Percentiles rank a stretch among this genome's conserved stretches.
Evolutionary conservation across 2,797 vertebrate species (phyloP).

Genomic region (Schizopygopsis pylzovi): DNA sequence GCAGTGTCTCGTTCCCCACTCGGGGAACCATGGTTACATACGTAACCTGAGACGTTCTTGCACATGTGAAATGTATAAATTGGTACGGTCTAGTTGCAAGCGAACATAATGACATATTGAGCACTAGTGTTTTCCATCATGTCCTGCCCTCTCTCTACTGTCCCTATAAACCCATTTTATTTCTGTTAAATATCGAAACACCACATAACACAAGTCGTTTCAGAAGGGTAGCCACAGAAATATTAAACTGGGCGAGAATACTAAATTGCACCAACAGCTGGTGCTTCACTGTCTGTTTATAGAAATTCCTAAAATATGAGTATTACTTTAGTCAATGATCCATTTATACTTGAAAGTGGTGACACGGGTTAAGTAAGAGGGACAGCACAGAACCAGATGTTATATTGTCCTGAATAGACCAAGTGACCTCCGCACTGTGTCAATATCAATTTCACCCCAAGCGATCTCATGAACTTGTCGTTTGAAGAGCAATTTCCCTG

Average conservation of each 20-base stretch:
- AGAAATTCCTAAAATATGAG: conserved; percentile 44
- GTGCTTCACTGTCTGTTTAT: conserved; percentile 38
- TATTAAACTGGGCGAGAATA: conserved; percentile 8
- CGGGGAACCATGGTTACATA: too few species aligned
- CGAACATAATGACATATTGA: neutral
- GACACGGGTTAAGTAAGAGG: conserved; percentile 38
- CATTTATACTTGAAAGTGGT: conserved; percentile 34
- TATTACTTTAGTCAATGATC: conserved; percentile 45
- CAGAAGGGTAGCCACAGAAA: neutral
- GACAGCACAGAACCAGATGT: conserved; percentile 48
- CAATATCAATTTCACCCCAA: conserved; percentile 32
- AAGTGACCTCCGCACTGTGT: conserved; percentile 21
- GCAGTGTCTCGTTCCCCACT: too few species aligned
- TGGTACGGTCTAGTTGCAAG: neutral
- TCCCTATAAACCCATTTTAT: conserved; percentile 3
- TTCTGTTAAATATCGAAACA: neutral
- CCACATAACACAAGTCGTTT: neutral
- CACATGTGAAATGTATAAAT: neutral
- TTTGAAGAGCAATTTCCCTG: neutral
- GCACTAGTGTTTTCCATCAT: neutral
- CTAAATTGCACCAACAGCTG: conserved; percentile 31
- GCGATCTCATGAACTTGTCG: conserved; percentile 24
- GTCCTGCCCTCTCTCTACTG: neutral
- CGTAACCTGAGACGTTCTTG: too few species aligned
- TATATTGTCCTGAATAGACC: conserved; percentile 43